Conservation (phyloP, 1,140 invertebrate species). For the Drosophila ambigua region DNA sequence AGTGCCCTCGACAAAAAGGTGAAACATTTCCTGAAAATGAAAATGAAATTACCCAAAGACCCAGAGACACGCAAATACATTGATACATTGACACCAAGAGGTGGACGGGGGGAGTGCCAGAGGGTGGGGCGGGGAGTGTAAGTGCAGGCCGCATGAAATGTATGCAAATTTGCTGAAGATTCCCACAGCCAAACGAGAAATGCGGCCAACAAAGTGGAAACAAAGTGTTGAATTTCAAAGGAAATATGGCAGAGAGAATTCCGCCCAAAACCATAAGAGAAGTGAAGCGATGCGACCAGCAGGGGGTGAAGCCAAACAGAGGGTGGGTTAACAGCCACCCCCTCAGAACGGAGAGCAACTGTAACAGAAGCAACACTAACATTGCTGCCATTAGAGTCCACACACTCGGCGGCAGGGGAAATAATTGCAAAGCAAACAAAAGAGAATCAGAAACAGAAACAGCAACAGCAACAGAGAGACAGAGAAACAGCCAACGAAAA, state of each 20-base stretch:
- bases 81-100: constrained; percentile 10
- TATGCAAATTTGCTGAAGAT: constrained; percentile 34
- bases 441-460: constrained; percentile 22
- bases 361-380: background rate
- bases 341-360: constrained; percentile 13
- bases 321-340: constrained; percentile 26
- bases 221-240: constrained; percentile 68
- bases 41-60: constrained; percentile 49
- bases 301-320: background rate
- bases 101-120: too few species aligned
- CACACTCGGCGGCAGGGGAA: constrained; percentile 50
- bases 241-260: constrained; percentile 31
- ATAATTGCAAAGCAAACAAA: constrained; percentile 73
- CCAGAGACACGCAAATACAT: constrained; percentile 10
- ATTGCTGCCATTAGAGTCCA: constrained; percentile 33
- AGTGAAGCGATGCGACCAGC: constrained; percentile 11
- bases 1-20: constrained; percentile 12
- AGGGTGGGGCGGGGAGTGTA: background rate
- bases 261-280: constrained; percentile 25
- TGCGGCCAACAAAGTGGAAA: constrained; percentile 8
- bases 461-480: constrained; percentile 9
- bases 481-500: constrained; percentile 34
- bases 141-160: constrained; percentile 42
- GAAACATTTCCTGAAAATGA: constrained; percentile 42
- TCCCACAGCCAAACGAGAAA: background rate